Evolutionary conservation across 2,888 invertebrate genomes (phyloP).

Genomic region (Ophonus ardosiacus): DNA sequence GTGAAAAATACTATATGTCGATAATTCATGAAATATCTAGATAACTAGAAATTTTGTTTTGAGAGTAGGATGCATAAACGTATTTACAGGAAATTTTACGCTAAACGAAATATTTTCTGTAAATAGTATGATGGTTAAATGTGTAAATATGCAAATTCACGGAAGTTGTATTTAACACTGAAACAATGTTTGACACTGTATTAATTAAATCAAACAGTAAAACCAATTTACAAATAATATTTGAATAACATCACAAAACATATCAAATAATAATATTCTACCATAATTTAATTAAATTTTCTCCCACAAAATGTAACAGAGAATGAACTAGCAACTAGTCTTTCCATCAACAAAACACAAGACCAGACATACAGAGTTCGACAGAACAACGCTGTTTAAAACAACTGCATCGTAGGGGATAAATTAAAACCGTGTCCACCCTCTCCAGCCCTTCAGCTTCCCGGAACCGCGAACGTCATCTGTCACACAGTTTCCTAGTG

Average conservation of each 20-base stretch:
- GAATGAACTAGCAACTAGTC: background rate
- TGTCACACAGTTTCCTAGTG: slow-evolving; percentile 9
- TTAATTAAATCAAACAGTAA: background rate
- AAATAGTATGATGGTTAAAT: too few relatives aligned
- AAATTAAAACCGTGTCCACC: slow-evolving; percentile 35
- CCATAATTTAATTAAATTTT: background rate
- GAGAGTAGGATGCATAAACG: too few relatives aligned
- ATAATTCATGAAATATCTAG: too few relatives aligned
- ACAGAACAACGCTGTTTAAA: slow-evolving; percentile 33
- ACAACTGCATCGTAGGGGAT: slow-evolving; percentile 35
- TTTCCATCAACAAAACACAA: background rate
- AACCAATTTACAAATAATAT: background rate
- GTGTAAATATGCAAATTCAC: background rate
- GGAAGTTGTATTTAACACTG: background rate
- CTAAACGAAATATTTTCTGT: too few relatives aligned
- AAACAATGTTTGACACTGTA: background rate
- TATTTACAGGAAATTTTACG: too few relatives aligned
- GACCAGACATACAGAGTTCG: slow-evolving; percentile 15
- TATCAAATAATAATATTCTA: background rate
- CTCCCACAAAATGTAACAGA: background rate
- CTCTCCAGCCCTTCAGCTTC: background rate
- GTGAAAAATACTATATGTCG: too few relatives aligned
- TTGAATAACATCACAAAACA: background rate
- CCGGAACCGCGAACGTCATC: slow-evolving; percentile 12
- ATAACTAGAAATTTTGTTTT: too few relatives aligned